Base-by-base conservation (phyloP, 2,113 vertebrate species). In the Pomatorhinus ruficollis region DNA sequence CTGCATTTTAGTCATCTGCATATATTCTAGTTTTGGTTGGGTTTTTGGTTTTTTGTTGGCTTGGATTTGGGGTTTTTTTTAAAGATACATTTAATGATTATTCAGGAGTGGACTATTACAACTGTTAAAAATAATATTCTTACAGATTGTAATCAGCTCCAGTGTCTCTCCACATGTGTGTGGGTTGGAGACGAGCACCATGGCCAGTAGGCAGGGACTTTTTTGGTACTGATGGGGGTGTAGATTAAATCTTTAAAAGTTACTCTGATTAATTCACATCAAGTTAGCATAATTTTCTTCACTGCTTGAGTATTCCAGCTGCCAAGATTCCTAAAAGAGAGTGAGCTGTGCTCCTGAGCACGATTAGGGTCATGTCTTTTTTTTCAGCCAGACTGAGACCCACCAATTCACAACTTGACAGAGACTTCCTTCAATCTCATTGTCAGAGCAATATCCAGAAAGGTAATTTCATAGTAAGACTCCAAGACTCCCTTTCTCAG, bases 1-100 rank as follows among this genome's bases (percentile, higher is more conserved):
- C 84, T 97, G 97, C 97, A 98, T 98, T 98, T 98, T 96, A 97
- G 97, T 97, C 96, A 96, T 76, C 97, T 97, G 84, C 92, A 97
- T 96, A 95, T 86, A 97, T 95, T 96, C 70, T 75, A 85, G 45
- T 23, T 96, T 97, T 77, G 64, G 64, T 50, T 56, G 35, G 12
- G 18, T 3, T 56, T 69, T 63, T 42, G 21, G 12, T 0, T 70
- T 89, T 76, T 61, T 23, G 83, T 6, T 63, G 56, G 31, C 63
- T 77, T 63, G 63, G 31, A 9, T 64, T 69, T 24, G 20, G n/a
- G 17, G 0, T 2, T 27, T 54, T 90, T 84, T 96, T 95, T 91
- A 83, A 97, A 83, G 47, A 79, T 82, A 90, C 76, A 95, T 96
- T 96, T 97, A 97, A 96, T 92, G 95, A 97, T 97, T 97, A 97